phyloP scores from a whole-genome alignment of 2,888 invertebrate species.

The Pristionchus mayeri region DNA sequence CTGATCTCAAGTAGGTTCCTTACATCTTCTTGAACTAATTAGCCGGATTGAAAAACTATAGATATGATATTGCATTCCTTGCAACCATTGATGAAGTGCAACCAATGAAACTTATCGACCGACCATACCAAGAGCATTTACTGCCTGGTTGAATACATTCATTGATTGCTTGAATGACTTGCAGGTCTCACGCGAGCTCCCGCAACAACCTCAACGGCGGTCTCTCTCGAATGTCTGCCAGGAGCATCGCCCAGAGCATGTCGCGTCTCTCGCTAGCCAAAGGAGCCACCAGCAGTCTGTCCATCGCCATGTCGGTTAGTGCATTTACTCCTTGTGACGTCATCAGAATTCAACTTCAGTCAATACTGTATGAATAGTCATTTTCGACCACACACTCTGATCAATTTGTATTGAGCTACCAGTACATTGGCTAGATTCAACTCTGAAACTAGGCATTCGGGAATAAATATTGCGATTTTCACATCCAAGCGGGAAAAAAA shows the following conservation, averaged over 20 bases:
- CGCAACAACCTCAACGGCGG: slow-evolving; percentile 58
- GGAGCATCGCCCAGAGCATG: slow-evolving; percentile 73
- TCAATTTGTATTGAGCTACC: background rate
- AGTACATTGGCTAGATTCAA: background rate
- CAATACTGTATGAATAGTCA: too few species aligned
- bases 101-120: background rate
- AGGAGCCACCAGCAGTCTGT: slow-evolving; percentile 66
- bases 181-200: slow-evolving; percentile 20
- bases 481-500: too few species aligned
- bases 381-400: too few species aligned
- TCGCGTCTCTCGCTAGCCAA: slow-evolving; percentile 66
- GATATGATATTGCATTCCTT: too few species aligned
- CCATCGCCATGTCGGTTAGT: slow-evolving; percentile 71
- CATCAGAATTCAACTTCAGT: too few species aligned
- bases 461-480: too few species aligned
- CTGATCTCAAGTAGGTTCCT: slow-evolving; percentile 61
- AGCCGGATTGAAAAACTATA: too few species aligned
- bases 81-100: background rate
- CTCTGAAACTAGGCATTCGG: too few species aligned
- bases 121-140: background rate
- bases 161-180: background rate
- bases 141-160: too few species aligned
- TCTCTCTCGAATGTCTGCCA: slow-evolving; percentile 53
- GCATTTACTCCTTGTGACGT: too few species aligned
- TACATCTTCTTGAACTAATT: too few species aligned